phyloP scores from a whole-genome alignment of 2,113 vertebrate species.

The Barbus barbus region DNA sequence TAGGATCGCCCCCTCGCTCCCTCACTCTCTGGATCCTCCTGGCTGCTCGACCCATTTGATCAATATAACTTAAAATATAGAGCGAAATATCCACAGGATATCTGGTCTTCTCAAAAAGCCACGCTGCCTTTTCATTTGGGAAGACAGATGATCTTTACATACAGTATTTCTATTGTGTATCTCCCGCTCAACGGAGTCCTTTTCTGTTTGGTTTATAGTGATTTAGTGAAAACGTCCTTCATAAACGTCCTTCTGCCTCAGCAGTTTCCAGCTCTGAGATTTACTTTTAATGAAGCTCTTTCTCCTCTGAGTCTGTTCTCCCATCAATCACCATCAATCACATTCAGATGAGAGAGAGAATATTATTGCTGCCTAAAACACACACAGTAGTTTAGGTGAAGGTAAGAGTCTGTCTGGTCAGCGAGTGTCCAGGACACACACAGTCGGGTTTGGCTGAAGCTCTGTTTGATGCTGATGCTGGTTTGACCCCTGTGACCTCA shows the following conservation, averaged over 20 bases:
- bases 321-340: neutral
- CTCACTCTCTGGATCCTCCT: neutral
- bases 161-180: neutral
- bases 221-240: neutral
- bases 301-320: constrained; percentile 6
- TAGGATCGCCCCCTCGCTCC: neutral
- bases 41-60: neutral
- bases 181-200: neutral
- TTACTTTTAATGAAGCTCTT: neutral
- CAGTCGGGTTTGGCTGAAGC: neutral
- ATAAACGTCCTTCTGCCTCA: neutral
- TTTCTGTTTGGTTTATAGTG: neutral
- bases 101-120: neutral
- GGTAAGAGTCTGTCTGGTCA: neutral
- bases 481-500: neutral
- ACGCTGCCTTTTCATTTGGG: neutral
- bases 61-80: constrained; percentile 8
- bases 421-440: neutral
- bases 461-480: neutral
- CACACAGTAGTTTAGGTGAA: neutral
- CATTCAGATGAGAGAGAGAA: constrained; percentile 8
- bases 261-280: constrained; percentile 1
- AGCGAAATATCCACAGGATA: neutral
- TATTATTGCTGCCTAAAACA: neutral
- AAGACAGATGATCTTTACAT: neutral